Evolutionary conservation across 2,797 vertebrate species (phyloP).

Genomic region (Leucoraja ocellata): DNA sequence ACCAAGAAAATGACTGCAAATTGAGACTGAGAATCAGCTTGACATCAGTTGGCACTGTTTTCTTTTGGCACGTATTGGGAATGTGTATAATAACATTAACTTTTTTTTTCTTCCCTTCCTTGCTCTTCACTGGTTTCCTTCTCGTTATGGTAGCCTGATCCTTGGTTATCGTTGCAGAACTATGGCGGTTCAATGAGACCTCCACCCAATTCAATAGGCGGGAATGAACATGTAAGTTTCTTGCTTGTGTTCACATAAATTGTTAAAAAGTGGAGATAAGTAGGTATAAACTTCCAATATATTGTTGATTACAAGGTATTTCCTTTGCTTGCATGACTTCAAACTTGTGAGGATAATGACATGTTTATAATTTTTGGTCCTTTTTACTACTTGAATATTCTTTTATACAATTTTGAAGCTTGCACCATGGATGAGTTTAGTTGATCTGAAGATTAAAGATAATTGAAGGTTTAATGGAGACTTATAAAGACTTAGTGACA

Average conservation of each 20-base stretch:
- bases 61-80: neutral
- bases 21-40: neutral
- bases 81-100: slow-evolving; percentile 41
- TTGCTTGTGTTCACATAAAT: slow-evolving; percentile 35
- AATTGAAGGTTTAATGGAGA: neutral
- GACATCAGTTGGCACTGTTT: neutral
- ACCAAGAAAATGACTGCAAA: neutral
- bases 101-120: slow-evolving; percentile 44
- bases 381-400: slow-evolving; percentile 37
- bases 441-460: neutral
- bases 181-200: slow-evolving; percentile 97
- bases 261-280: neutral
- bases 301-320: neutral
- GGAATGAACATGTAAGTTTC: slow-evolving; percentile 91
- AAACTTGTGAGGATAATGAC: neutral
- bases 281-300: neutral
- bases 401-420: neutral
- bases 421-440: neutral
- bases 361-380: neutral
- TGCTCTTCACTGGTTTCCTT: slow-evolving; percentile 51
- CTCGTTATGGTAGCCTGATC: slow-evolving; percentile 61
- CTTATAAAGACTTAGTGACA: neutral
- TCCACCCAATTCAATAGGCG: slow-evolving; percentile 93
- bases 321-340: neutral
- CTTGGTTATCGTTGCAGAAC: slow-evolving; percentile 79